These are phyloP conservation scores for Pholis gunnellus DNA, from an alignment of 2,113 vertebrate species.

Conservation along the genomic window DNA sequence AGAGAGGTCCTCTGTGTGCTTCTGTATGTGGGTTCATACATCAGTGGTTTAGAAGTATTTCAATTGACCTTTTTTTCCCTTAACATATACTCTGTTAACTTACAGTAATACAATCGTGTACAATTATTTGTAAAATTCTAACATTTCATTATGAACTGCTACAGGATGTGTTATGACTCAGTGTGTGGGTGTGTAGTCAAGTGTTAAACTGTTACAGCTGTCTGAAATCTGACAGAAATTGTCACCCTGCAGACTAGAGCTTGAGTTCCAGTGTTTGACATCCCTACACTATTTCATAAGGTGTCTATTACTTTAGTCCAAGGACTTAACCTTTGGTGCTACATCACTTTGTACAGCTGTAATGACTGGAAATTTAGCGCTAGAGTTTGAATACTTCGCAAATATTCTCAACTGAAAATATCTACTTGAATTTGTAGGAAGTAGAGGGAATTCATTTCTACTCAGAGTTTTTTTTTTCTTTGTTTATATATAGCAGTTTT, in stretches of 20 bases:
- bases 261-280: neutral
- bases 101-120: neutral
- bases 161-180: slow-evolving; percentile 12
- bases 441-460: slow-evolving; percentile 16
- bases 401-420: neutral
- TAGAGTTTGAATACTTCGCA: neutral
- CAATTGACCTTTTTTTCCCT: neutral
- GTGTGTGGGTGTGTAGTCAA: neutral
- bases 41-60: neutral
- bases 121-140: slow-evolving; percentile 1
- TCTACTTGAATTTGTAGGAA: neutral
- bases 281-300: neutral
- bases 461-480: neutral
- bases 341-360: neutral
- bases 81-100: neutral
- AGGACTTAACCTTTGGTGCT: neutral
- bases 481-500: neutral
- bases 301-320: neutral
- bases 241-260: neutral
- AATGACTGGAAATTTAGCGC: neutral
- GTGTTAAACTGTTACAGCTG: slow-evolving; percentile 19
- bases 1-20: slow-evolving; percentile 12
- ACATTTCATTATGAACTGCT: neutral
- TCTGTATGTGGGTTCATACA: neutral
- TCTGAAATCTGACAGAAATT: neutral